These are phyloP conservation scores for Eupithecia subfuscata DNA, from an alignment of 2,888 invertebrate genomes.

Conservation along the genomic window DNA sequence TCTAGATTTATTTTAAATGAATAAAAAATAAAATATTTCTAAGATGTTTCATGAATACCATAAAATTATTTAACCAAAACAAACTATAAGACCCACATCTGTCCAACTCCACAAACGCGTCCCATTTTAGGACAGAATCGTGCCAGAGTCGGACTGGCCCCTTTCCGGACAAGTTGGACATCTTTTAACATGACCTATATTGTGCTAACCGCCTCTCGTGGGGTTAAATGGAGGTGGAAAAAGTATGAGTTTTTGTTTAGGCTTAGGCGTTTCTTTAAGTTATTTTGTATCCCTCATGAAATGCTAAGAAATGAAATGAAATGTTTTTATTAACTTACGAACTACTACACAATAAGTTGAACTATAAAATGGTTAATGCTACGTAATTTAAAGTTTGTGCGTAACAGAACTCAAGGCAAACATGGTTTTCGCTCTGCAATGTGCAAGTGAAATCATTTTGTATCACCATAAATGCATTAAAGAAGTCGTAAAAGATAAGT, in stretches of 20 bases:
- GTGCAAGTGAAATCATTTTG: too few relatives aligned
- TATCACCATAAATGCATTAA: neutral
- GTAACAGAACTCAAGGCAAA: too few relatives aligned
- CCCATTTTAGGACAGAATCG: conserved; percentile 36
- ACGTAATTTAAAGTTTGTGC: too few relatives aligned
- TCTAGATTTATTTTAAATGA: too few relatives aligned
- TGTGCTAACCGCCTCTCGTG: neutral
- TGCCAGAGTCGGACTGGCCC: conserved; percentile 33
- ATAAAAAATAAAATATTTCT: too few relatives aligned
- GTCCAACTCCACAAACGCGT: conserved; percentile 6
- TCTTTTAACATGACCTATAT: conserved; percentile 4
- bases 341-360: too few relatives aligned
- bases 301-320: too few relatives aligned
- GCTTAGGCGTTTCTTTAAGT: neutral
- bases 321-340: too few relatives aligned
- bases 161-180: conserved; percentile 33
- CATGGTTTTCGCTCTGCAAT: too few relatives aligned
- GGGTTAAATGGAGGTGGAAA: neutral
- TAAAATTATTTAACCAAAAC: neutral
- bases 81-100: neutral
- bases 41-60: too few relatives aligned
- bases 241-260: neutral
- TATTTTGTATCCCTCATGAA: neutral
- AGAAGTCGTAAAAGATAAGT: neutral
- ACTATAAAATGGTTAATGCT: too few relatives aligned